These are phyloP conservation scores for Meloidogyne floridensis DNA, from an alignment of 1,140 invertebrate species.

Conservation along the genomic window DNA sequence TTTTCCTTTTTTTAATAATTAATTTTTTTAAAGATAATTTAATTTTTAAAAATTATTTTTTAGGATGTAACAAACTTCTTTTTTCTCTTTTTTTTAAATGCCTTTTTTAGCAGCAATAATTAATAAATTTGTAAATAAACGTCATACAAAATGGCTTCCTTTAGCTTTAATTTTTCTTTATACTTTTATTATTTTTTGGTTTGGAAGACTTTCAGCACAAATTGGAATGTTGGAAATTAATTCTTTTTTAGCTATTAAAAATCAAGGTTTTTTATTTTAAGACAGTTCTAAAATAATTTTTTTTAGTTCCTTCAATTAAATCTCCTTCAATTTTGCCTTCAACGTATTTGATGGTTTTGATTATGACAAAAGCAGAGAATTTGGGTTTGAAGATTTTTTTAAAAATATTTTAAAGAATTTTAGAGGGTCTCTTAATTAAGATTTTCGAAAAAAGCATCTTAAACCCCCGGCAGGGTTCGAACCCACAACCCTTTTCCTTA, in stretches of 20 bases:
- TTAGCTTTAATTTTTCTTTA: conserved; percentile 29
- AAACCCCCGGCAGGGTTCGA: too few relatives aligned
- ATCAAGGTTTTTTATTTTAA: background rate
- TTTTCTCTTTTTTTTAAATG: background rate
- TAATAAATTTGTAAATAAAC: background rate
- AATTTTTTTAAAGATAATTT: too few relatives aligned
- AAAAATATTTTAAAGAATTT: too few relatives aligned
- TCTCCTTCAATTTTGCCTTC: conserved; percentile 22
- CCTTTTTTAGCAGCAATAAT: background rate
- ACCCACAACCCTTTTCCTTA: background rate
- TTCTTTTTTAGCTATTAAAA: background rate
- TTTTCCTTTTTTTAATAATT: too few relatives aligned
- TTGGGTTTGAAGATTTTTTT: background rate
- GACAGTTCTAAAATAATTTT: background rate
- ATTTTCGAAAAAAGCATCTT: too few relatives aligned
- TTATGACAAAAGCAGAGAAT: conserved; percentile 52
- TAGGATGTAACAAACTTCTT: too few relatives aligned
- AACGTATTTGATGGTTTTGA: conserved; percentile 62
- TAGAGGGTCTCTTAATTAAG: too few relatives aligned
- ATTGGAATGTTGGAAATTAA: conserved; percentile 22
- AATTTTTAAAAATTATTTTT: too few relatives aligned
- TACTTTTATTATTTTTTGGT: conserved; percentile 20
- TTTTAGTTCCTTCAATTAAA: background rate
- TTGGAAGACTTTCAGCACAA: conserved; percentile 35
- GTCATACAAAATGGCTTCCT: background rate